A percentile compares a stretch with the other conserved stretches of the same genome.
phyloP scores from a whole-genome alignment of 2,113 vertebrate species.

The Anthoscopus minutus region DNA sequence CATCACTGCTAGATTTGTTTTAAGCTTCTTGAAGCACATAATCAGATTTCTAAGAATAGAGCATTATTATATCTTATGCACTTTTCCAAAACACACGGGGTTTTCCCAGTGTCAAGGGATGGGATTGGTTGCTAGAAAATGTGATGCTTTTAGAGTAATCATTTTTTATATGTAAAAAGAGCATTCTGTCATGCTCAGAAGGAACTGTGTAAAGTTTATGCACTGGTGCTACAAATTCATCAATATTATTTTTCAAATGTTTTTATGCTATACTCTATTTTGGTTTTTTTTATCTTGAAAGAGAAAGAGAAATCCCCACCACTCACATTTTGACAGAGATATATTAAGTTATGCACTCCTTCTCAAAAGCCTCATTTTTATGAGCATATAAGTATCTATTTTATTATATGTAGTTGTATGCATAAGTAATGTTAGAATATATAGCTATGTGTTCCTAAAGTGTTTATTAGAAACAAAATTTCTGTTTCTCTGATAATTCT shows the following conservation, averaged over 20 bases:
- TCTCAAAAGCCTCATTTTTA: not conserved
- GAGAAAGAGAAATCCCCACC: not conserved
- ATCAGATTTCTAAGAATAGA: not conserved
- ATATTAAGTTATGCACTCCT: not conserved
- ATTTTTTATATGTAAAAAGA: not conserved
- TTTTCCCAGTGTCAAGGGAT: not conserved
- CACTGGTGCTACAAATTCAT: not conserved
- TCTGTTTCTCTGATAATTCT: not conserved
- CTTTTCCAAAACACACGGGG: not conserved
- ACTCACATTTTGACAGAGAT: not conserved
- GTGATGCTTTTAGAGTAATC: not conserved
- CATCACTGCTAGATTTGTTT: not conserved
- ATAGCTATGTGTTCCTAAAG: not conserved
- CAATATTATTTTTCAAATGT: not conserved
- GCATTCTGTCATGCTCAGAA: not conserved
- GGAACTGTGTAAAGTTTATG: not conserved
- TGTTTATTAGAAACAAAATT: not conserved
- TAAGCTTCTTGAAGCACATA: not conserved
- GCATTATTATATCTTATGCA: not conserved
- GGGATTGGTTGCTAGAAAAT: not conserved
- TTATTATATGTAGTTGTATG: not conserved
- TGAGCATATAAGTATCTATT: not conserved
- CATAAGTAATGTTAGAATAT: not conserved
- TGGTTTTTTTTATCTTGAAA: not conserved
- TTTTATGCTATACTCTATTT: not conserved